These are phyloP conservation scores for Dromas ardeola DNA, from an alignment of 2,113 vertebrate genomes.

Conservation along the genomic window DNA sequence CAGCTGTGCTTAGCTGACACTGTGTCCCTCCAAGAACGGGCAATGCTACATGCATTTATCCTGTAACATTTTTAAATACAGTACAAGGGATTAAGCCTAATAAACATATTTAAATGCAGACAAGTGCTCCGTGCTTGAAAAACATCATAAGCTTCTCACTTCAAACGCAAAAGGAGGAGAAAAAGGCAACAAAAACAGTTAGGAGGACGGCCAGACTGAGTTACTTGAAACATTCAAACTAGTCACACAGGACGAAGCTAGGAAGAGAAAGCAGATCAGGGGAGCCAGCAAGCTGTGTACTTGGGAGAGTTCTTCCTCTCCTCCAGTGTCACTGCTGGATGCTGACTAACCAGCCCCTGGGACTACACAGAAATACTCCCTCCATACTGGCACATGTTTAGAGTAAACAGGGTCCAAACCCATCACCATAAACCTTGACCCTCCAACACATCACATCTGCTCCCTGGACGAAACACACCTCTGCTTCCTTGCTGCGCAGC, in stretches of 20 bases:
- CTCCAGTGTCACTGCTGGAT: neutral
- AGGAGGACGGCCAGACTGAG: neutral
- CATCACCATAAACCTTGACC: neutral
- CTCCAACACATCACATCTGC: neutral
- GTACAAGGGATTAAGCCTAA: neutral
- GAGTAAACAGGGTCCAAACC: neutral
- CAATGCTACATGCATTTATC: neutral
- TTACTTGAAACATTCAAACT: neutral
- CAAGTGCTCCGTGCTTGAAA: neutral
- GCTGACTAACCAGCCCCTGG: neutral
- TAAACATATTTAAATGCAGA: neutral
- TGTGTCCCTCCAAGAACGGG: neutral
- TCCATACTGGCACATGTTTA: neutral
- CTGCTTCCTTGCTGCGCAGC: accelerated
- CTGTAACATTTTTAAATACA: neutral
- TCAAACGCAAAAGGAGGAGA: neutral
- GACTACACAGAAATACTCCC: neutral
- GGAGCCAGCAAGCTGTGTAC: neutral
- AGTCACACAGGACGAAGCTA: neutral
- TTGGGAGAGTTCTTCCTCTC: neutral
- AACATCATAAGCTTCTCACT: neutral
- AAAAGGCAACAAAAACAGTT: neutral
- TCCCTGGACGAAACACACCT: accelerated
- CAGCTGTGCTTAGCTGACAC: neutral
- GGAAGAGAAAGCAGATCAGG: neutral